Conservation (phyloP, 2,888 invertebrate genomes). For the Lepidonotus clava region DNA sequence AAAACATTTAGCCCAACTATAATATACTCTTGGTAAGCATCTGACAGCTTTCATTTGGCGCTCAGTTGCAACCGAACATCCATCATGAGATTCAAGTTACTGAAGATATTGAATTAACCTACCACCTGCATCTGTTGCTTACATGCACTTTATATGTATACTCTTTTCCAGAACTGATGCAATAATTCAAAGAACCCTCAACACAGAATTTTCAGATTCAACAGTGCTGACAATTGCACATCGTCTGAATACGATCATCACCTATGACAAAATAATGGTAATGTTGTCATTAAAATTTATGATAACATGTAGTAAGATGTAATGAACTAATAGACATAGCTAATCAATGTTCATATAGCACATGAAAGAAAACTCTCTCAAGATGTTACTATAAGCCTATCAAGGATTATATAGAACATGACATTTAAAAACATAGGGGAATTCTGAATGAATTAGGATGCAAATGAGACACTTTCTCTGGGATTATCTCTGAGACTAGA, state of each 20-base stretch:
- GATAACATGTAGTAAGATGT: neutral
- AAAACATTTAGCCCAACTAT: neutral
- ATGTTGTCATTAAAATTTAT: neutral
- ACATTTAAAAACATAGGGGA: too few relatives aligned
- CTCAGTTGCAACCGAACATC: neutral
- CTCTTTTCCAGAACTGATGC: neutral
- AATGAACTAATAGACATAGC: too few relatives aligned
- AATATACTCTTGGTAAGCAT: neutral
- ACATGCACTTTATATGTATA: neutral
- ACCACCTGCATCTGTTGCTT: neutral
- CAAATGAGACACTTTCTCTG: too few relatives aligned
- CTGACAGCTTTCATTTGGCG: neutral
- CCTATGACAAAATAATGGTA: neutral
- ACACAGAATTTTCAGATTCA: neutral
- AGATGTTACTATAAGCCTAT: neutral
- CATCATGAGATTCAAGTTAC: neutral
- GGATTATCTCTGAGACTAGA: too few relatives aligned
- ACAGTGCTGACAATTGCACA: slow-evolving; percentile 8
- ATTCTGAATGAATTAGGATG: too few relatives aligned
- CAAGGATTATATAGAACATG: too few relatives aligned
- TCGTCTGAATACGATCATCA: neutral
- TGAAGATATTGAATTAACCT: neutral
- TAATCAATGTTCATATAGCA: neutral
- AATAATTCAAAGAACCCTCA: neutral
- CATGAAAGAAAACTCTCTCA: neutral